Evolutionary conservation across 2,797 vertebrate genomes (phyloP), one percentile per base, ranked within the genome.

Genomic region (Helostoma temminkii): DNA sequence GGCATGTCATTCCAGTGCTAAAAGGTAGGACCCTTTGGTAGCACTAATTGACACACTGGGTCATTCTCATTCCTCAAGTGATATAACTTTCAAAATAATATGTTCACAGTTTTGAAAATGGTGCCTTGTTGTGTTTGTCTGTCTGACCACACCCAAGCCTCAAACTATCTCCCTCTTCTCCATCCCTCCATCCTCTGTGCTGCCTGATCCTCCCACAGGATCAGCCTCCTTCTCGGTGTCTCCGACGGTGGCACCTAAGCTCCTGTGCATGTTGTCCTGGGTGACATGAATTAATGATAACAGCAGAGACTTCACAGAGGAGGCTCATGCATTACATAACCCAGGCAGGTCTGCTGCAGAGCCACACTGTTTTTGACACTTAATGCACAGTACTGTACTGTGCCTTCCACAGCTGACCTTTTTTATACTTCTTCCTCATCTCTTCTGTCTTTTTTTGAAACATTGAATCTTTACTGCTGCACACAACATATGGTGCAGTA

Each of bases 221-320:
- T 66, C 72, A 52, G 56, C 60, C 75, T 84, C 78, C 83, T 83
- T 85, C 85, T 89, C 73, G 18, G 73, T 76, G 83, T 83, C 82
- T 90, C 80, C 78, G 34, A 43, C 5, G 37, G 81, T 82, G 89
- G 82, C 82, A 87, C 87, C 82, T 80, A 69, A 43, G 80, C 81
- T 87, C 45, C 80, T 63, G 71, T 76, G 70, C 65, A 85, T 67
- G 71, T 84, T 86, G 86, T 91, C 83, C 85, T 80, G 77, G 78
- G 73, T 78, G 88, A 90, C 92, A 93, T 93, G 87, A 93, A 93
- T 94, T 94, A 94, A 92, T 93, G 80, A 94, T 93, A 90, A 87
- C 83, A 84, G 86, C 81, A 81, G 75, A 73, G 72, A 73, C 86
- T 90, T 86, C 84, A 85, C 78, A 88, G 82, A 78, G 82, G 69